phyloP scores from a whole-genome alignment of 1,140 invertebrate species.

The Drosophila bocki region DNA sequence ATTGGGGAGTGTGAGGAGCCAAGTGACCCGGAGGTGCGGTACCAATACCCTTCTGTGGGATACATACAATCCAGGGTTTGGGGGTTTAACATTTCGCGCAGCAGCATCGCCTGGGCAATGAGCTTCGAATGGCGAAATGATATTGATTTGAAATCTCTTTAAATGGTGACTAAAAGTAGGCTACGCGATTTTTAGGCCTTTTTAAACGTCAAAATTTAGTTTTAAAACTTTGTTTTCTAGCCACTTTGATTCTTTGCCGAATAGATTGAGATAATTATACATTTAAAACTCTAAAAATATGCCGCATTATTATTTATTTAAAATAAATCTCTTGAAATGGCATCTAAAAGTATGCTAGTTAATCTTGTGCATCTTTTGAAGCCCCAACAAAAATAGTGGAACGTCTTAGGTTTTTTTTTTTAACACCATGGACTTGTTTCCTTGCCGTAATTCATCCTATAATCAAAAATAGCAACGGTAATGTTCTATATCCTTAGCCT shows the following conservation, averaged over 20 bases:
- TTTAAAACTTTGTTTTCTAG: too few relatives aligned
- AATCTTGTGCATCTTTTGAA: not conserved
- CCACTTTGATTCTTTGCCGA: too few relatives aligned
- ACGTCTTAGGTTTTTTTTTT: too few relatives aligned
- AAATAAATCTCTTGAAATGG: not conserved
- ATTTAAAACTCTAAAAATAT: too few relatives aligned
- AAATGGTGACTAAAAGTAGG: too few relatives aligned
- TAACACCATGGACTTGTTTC: too few relatives aligned
- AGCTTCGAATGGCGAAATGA: not conserved
- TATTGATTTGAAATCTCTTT: too few relatives aligned
- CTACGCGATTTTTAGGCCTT: too few relatives aligned
- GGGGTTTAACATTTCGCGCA: not conserved
- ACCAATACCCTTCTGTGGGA: conserved; percentile 5
- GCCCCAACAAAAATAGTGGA: not conserved
- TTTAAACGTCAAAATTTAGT: too few relatives aligned
- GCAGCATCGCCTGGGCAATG: conserved; percentile 16
- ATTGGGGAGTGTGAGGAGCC: conserved; percentile 11
- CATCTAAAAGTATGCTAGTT: too few relatives aligned
- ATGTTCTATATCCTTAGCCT: not conserved
- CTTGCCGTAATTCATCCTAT: not conserved
- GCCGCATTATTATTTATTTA: too few relatives aligned
- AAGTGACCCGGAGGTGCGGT: conserved; percentile 35
- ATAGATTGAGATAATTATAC: too few relatives aligned
- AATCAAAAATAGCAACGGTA: not conserved
- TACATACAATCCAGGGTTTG: conserved; percentile 2